phyloP scores from a whole-genome alignment of 2,113 vertebrate genomes.

The Eolophus roseicapilla region DNA sequence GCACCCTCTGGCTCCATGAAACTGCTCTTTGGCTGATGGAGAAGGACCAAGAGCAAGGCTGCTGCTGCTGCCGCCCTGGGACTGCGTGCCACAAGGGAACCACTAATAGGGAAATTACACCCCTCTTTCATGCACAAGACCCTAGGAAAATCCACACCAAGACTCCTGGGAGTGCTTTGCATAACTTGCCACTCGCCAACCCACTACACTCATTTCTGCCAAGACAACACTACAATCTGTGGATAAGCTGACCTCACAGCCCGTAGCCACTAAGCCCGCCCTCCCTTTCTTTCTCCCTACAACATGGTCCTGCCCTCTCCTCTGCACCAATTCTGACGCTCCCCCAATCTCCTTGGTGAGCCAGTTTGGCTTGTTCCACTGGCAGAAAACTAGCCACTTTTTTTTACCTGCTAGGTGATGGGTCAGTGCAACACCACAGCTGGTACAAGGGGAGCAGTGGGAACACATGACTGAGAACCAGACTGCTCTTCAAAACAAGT shows the following conservation, averaged over 20 bases:
- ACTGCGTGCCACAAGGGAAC: accelerated
- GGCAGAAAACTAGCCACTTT: neutral
- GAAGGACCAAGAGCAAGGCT: neutral
- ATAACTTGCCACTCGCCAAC: neutral
- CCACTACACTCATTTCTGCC: neutral
- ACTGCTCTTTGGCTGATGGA: neutral
- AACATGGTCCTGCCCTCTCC: neutral
- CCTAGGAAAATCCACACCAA: neutral
- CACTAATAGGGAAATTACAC: neutral
- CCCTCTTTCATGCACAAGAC: neutral
- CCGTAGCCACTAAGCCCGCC: neutral
- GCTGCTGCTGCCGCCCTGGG: neutral
- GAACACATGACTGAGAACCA: neutral
- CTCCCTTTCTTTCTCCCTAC: neutral
- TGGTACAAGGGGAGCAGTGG: neutral
- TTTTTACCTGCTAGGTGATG: neutral
- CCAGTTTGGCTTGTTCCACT: neutral
- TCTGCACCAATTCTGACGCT: neutral
- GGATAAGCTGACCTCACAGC: constrained; percentile 5
- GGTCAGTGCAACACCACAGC: neutral
- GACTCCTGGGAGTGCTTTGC: neutral
- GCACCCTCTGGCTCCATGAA: accelerated
- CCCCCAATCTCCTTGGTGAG: neutral
- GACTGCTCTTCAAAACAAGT: neutral
- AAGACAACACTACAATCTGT: neutral